Base-by-base conservation (phyloP, 2,888 invertebrate species). In the Nymphalis polychloros region DNA sequence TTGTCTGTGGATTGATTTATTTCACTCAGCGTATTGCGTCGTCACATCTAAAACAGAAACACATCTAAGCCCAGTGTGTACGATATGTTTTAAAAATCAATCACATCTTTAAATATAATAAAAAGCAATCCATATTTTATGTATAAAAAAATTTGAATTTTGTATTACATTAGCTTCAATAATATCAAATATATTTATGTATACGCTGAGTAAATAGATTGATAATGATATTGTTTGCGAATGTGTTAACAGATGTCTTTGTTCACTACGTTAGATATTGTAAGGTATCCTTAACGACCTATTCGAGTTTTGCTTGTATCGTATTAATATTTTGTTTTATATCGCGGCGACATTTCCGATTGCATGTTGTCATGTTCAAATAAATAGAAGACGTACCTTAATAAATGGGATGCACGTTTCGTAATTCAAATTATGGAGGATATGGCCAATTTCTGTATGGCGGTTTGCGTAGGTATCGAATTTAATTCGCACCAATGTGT, bases 331-430 rank as follows among this genome's bases (percentile, higher is more conserved):
- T 69, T 35, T 5, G 16, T 53, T 74, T 73, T 70, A 72, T 72
- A 75, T 82, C 83, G 87, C 89, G 90, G 82, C 90, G 90, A 84
- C 84, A 86, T 83, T 83, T 86, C 85, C 84, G 84, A 72, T 82
- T 86, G 83, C 86, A 84, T 88, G 85, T 88, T 86, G 81, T 89
- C 86, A 86, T 84, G 80, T 82, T 82, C 78, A 81, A 84, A 81
- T 49, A 48, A 47, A 59, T 13, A 20, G 13, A 19, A 8, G 1
- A 17, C 2, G 13, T 23, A 23, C 6, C 6, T 23, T 16, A 3
- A 8, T 4, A 1, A 23, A 55, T 23, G 6, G 5, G 17, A 8
- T 19, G 8, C 17, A 49, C 17, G 17, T 19, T 41, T 41, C 41
- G 13, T 13, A 13, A 41, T 4, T 2, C 27, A 6, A 31, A 31